phyloP scores from a whole-genome alignment of 2,888 invertebrate species.

The Drosophila neonasuta region DNA sequence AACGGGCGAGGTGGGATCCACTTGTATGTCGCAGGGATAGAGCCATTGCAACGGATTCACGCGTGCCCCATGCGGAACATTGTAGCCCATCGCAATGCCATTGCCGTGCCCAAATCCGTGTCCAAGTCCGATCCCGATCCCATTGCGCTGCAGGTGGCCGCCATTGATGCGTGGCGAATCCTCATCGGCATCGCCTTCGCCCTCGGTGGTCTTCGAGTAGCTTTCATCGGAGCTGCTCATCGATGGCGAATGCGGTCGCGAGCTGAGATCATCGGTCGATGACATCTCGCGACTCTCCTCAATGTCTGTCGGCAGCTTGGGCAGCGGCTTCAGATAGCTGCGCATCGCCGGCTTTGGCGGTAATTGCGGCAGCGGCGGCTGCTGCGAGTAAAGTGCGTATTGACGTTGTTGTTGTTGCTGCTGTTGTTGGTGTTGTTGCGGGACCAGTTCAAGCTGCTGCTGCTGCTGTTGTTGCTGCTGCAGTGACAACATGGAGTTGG shows the following conservation, averaged over 20 bases:
- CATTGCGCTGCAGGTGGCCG: constrained; percentile 68
- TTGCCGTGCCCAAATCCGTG: constrained; percentile 26
- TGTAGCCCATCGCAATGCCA: constrained; percentile 27
- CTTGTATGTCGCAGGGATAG: constrained; percentile 86
- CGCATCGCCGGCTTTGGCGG: constrained; percentile 82
- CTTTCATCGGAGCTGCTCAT: constrained; percentile 93
- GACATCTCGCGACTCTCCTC: constrained; percentile 84
- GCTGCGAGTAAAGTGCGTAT: constrained; percentile 78
- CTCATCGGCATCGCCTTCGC: constrained; percentile 84
- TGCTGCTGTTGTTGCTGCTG: constrained; percentile 75
- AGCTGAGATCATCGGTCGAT: constrained; percentile 92
- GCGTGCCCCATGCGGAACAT: constrained; percentile 53
- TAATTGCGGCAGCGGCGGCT: constrained; percentile 72
- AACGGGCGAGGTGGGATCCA: constrained; percentile 81
- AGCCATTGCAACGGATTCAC: constrained; percentile 84
- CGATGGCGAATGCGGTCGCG: constrained; percentile 90
- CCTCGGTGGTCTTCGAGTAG: constrained; percentile 91
- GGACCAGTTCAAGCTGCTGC: constrained; percentile 40
- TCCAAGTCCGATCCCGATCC: constrained; percentile 25
- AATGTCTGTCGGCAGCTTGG: constrained; percentile 84
- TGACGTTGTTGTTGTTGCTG: constrained; percentile 65
- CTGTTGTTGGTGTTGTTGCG: constrained; percentile 41
- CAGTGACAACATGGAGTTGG: constrained; percentile 79
- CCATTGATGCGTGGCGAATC: constrained; percentile 78
- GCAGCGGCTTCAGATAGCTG: constrained; percentile 84